These are phyloP conservation scores for Drosophila stalkeri DNA, from an alignment of 2,888 invertebrate species.

Conservation along the genomic window DNA sequence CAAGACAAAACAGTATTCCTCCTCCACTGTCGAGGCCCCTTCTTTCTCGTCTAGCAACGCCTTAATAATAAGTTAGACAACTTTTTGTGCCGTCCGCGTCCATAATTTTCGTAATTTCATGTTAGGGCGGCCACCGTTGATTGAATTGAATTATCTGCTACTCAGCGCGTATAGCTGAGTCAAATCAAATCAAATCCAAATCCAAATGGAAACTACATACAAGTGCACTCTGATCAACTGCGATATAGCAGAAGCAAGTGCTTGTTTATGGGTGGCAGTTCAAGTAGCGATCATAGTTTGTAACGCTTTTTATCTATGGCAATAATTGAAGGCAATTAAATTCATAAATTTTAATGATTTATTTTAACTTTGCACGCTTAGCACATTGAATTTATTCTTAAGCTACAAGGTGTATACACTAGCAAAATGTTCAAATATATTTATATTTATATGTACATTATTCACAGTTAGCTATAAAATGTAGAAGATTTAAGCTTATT, in stretches of 20 bases:
- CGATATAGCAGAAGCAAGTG: neutral
- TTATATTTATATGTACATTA: no score
- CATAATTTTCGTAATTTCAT: conserved; percentile 74
- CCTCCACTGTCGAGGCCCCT: neutral
- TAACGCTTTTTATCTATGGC: conserved; percentile 65
- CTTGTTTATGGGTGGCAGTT: conserved; percentile 47
- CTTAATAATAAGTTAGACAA: conserved; percentile 67
- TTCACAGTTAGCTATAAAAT: no score
- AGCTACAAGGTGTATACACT: conserved; percentile 59
- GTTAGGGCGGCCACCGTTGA: conserved; percentile 75
- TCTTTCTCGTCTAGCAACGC: conserved; percentile 40
- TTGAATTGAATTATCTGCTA: conserved; percentile 69
- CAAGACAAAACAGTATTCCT: conserved; percentile 6
- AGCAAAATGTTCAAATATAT: neutral
- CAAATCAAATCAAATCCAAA: conserved; percentile 23
- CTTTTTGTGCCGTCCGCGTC: conserved; percentile 23
- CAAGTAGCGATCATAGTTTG: conserved; percentile 41
- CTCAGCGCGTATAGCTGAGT: conserved; percentile 27
- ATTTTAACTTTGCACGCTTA: conserved; percentile 67
- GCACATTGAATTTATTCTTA: conserved; percentile 60
- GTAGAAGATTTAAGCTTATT: no score
- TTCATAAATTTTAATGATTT: conserved; percentile 82
- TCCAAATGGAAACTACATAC: conserved; percentile 28
- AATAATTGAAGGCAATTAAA: conserved; percentile 77
- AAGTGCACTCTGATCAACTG: conserved; percentile 19